Evolutionary conservation across 2,888 invertebrate species (phyloP), one percentile per base, ranked within the genome.

Genomic region (Glaucopsyche alexis): DNA sequence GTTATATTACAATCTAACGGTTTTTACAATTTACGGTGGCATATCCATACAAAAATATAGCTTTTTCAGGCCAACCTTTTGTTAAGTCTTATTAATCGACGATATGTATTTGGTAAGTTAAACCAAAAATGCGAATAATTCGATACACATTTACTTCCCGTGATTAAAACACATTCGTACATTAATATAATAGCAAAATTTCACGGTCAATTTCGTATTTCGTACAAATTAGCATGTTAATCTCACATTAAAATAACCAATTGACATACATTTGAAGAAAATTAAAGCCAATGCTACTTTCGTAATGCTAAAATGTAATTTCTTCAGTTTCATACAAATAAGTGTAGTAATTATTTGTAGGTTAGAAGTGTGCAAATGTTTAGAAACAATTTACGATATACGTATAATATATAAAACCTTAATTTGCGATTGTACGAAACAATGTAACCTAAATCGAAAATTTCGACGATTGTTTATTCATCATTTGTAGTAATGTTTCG

Each of bases 171-270:
- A 55, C 11, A 19, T 19, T 55, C 42, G 42, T 42, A 5, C 11
- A 1, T 55, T 5, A 11, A 49, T 55, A 55, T 11, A 55, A 42
- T 42, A 42, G 42, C 42, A 9, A 11, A 52, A 52, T 52, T 16
- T 52, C 55, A 55, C 19, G 19, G 9, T 2, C 16, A 55, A 19
- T 55, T 55, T 55, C 19, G 9, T 19, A 55, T 55, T 19, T 55
- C 19, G 55, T 55, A 55, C 60, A 16, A 60, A 60, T 60, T 29
- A 60, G 60, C 29, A 60, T 60, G 55, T 55, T 19, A 60, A 13
- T 60, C 60, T 6, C 14, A 38, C 60, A 60, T 60, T 60, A 13
- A 14, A 38, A 38, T 13, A 60, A 60, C 6, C 29, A 60, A 60
- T 60, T 60, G 60, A 60, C 60, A 38, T 19, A 60, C 29, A 38